Percentiles rank a stretch among this genome's conserved stretches.
These are phyloP conservation scores for Eurytoma adleriae DNA, from an alignment of 2,888 invertebrate species.

Conservation along the genomic window DNA sequence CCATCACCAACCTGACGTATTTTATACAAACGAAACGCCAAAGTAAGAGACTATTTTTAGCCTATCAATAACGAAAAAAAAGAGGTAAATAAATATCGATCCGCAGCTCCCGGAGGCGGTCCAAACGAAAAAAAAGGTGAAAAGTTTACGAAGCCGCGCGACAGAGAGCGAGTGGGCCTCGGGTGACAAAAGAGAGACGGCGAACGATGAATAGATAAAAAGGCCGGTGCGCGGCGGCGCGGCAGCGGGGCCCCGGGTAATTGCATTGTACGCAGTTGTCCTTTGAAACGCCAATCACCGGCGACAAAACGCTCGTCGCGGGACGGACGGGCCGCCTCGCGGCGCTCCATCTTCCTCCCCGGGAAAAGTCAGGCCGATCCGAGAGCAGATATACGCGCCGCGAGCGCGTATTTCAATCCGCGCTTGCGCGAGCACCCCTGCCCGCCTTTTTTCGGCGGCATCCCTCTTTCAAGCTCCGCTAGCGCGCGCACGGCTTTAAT, in stretches of 20 bases:
- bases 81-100: too few species aligned
- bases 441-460: slow-evolving; percentile 30
- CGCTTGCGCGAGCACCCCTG: neutral
- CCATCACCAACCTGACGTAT: too few species aligned
- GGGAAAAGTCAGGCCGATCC: slow-evolving; percentile 45
- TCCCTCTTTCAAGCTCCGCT: slow-evolving; percentile 2
- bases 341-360: slow-evolving; percentile 35
- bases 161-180: slow-evolving; percentile 16
- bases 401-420: slow-evolving; percentile 53
- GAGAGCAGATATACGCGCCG: slow-evolving; percentile 37
- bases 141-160: neutral
- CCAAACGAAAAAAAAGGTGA: neutral
- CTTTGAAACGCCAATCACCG: slow-evolving; percentile 75
- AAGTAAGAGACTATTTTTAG: too few species aligned
- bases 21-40: too few species aligned
- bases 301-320: slow-evolving; percentile 75
- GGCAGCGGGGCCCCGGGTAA: slow-evolving; percentile 67
- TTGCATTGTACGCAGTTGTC: slow-evolving; percentile 75
- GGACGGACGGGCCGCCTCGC: slow-evolving; percentile 14
- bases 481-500: slow-evolving; percentile 25
- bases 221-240: slow-evolving; percentile 4
- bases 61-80: too few species aligned
- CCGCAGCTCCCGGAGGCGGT: too few species aligned
- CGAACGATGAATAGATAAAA: slow-evolving; percentile 24
- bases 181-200: slow-evolving; percentile 38